Conservation (phyloP, 2,888 invertebrate species). For the Limnephilus auricula region DNA sequence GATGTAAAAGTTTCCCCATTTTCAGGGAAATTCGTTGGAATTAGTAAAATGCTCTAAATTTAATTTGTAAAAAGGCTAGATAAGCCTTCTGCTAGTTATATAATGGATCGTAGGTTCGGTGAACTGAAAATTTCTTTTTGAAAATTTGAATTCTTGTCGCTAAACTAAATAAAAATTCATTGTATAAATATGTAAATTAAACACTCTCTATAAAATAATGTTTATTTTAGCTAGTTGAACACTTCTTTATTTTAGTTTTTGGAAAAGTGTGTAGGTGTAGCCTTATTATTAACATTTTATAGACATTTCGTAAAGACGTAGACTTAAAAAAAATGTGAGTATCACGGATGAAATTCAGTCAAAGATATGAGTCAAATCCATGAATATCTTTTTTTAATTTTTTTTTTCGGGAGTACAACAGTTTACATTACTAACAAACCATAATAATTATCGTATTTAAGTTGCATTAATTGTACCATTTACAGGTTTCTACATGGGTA, state of each 20-base stretch:
- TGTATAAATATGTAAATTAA: neutral
- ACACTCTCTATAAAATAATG: neutral
- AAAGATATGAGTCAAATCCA: too few species aligned
- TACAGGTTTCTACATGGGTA: too few species aligned
- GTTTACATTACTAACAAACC: too few species aligned
- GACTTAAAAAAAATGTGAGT: too few species aligned
- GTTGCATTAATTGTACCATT: too few species aligned
- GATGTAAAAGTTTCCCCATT: neutral
- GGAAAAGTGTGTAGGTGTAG: too few species aligned
- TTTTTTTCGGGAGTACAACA: too few species aligned
- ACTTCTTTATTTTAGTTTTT: neutral
- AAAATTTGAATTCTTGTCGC: neutral
- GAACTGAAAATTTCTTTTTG: neutral
- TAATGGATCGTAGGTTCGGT: neutral
- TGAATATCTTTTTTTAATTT: too few species aligned
- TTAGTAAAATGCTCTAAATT: neutral
- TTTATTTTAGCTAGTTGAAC: neutral
- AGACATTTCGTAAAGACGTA: too few species aligned
- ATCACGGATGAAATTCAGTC: too few species aligned
- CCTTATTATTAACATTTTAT: too few species aligned
- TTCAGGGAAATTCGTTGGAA: neutral
- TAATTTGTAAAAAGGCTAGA: neutral
- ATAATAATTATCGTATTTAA: too few species aligned
- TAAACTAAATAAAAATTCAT: neutral
- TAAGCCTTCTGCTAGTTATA: neutral